Base-by-base conservation (phyloP, 1,140 invertebrate genomes). In the Megathymus violae region DNA sequence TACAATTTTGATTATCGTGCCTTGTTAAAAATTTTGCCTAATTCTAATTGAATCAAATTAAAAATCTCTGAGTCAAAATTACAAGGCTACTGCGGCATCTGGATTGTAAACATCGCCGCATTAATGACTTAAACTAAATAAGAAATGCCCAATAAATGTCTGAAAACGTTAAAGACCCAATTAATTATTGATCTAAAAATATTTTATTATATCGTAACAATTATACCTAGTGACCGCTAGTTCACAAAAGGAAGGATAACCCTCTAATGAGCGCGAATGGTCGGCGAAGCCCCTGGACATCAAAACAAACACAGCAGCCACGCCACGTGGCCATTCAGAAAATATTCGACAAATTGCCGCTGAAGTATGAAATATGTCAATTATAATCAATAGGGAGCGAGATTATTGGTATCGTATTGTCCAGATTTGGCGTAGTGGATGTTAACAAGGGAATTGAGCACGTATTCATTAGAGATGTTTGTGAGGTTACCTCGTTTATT, bases 331-430 rank as follows among this genome's bases (percentile, higher is more conserved):
- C 80, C 71, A 74, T 76, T 77, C 74, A 78, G 40, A 67, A 52
- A 66, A 68, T 61, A 70, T 70, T 75, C 76, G 82, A 85, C 85
- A 85, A 88, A 88, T 88, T 88, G 82, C 74, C 48, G 69, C 48
- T 62, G 69, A 76, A 82, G 78, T 85, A 81, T 74, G 82, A 82
- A 88, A 88, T 88, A 88, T 88, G 85, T 88, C 85, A 88, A 88
- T 88, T 88, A 88, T 88, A 85, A 88, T 85, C 85, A 88, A 85
- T 83, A 80, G 80, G 71, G 76, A 76, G 73, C 64, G 78, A 83
- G 80, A 83, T 86, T 82, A 86, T 82, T 81, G 76, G 76, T 82
- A 78, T 80, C 78, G 83, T 81, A 86, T 86, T 86, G 83, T 86
- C 69, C 76, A 71, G 48, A 67, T 69, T 47, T 46, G 16, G 60